phyloP scores from a whole-genome alignment of 2,113 vertebrate species.

The Psettodes erumei region DNA sequence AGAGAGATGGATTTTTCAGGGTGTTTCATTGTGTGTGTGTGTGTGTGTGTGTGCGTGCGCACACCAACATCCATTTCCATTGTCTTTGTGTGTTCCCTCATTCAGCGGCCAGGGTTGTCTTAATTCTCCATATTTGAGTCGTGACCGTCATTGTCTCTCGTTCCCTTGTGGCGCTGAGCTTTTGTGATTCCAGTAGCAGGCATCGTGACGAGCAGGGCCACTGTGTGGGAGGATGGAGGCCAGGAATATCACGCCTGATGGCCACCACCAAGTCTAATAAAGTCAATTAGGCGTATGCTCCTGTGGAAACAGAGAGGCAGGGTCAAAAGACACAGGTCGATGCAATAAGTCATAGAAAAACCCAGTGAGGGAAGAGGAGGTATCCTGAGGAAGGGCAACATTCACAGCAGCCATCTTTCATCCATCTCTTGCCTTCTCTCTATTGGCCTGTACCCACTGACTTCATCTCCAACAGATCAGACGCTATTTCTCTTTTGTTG shows the following conservation, averaged over 20 bases:
- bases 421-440: not conserved
- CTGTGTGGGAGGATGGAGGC: constrained; percentile 64
- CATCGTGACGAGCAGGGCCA: constrained; percentile 73
- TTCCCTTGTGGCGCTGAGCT: constrained; percentile 44
- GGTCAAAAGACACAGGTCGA: constrained; percentile 27
- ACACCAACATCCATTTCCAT: constrained; percentile 58
- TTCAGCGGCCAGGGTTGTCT: constrained; percentile 35
- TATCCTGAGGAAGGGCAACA: not conserved
- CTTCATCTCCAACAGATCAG: not conserved
- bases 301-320: not conserved
- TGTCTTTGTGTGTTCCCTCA: constrained; percentile 48
- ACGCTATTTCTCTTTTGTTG: not conserved
- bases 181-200: constrained; percentile 77
- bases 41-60: constrained; percentile 13
- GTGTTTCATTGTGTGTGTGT: constrained; percentile 67
- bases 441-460: constrained; percentile 4
- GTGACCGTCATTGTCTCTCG: constrained; percentile 73
- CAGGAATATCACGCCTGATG: constrained; percentile 62
- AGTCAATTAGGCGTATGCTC: constrained; percentile 52
- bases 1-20: constrained; percentile 51
- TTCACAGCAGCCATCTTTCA: not conserved
- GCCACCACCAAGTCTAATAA: constrained; percentile 63
- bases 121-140: constrained; percentile 66
- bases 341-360: not conserved
- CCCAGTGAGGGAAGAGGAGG: not conserved